phyloP scores from a whole-genome alignment of 2,797 vertebrate species.

The Ataeniobius toweri region DNA sequence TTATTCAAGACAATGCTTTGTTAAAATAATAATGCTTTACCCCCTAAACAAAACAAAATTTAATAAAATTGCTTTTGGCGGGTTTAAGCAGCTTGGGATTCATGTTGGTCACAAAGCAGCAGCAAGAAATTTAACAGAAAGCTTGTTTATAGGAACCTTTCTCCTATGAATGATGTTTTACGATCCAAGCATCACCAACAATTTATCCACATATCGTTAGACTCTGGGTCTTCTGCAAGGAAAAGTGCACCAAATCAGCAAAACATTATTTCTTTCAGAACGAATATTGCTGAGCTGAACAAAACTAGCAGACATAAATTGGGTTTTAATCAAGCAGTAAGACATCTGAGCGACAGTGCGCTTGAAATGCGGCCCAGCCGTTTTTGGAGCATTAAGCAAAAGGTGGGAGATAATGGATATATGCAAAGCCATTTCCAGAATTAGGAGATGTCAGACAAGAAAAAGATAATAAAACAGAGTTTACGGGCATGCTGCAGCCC shows the following conservation, averaged over 20 bases:
- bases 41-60: conserved; percentile 28
- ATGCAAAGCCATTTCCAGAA: conserved; percentile 19
- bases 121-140: conserved; percentile 27
- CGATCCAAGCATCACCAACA: conserved; percentile 28
- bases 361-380: conserved; percentile 16
- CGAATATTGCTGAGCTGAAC: conserved; percentile 11
- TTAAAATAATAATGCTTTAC: conserved; percentile 29
- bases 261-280: conserved; percentile 13
- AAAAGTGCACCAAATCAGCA: conserved; percentile 42
- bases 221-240: conserved; percentile 35
- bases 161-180: conserved; percentile 23
- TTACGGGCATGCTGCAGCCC: conserved; percentile 31
- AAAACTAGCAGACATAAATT: conserved; percentile 16
- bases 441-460: conserved; percentile 20
- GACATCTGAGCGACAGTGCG: conserved; percentile 12
- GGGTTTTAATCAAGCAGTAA: conserved; percentile 18
- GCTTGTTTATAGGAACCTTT: conserved; percentile 8
- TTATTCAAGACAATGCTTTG: conserved; percentile 36
- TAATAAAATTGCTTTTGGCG: conserved; percentile 39
- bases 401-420: conserved; percentile 15
- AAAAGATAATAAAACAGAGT: conserved; percentile 33
- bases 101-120: conserved; percentile 39
- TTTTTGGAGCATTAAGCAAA: conserved; percentile 18
- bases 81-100: conserved; percentile 54
- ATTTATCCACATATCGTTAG: conserved; percentile 30